Base-by-base conservation (phyloP, 1,140 invertebrate genomes). In the Drosophila oshimai region DNA sequence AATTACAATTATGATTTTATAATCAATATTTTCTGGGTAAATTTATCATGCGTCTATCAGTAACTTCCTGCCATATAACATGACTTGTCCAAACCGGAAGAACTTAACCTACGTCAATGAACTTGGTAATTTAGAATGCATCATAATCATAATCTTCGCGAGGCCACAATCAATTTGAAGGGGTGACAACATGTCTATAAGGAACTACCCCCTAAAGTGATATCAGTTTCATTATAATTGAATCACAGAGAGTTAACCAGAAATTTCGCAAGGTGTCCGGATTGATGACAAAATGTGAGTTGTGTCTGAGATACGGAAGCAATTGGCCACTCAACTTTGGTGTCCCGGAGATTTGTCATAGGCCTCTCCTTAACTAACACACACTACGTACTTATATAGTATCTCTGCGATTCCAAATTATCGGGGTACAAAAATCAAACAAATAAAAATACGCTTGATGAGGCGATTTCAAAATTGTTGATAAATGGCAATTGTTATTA, bases 101-200 rank as follows among this genome's bases (percentile, higher is more conserved):
- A 33, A 58, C 13, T 22, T 36, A 49, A 36, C 64, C 46, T 68
- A 24, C 46, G 47, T 68, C 62, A 68, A 67, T 1, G 12, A 37
- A 9, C 6, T 22, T 47, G 20, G 34, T 61, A 71, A 69, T 79
- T 76, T 41, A 55, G 41, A 39, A 78, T 78, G 29, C 33, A 36
- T 53, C 55, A 51, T 34, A 42, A 60, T 54, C 57, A 49, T 62
- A 65, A 69, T 69, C 78, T 77, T 44, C n/a, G 15, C 3, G n/a
- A 53, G 33, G 29, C 12, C 22, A n/a, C 31, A 62, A 64, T 41
- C 36, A 24, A 29, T 37, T 44, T 22, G 45, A 12, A 22, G 34
- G 6, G 80, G 75, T 86, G 75, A 86, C 80, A 86, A 41, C 70
- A 86, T 86, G 80, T 86, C 80, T 86, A 86, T 86, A 73, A 87